These are phyloP conservation scores for Phthorimaea operculella DNA, from an alignment of 1,140 invertebrate species.

Conservation along the genomic window DNA sequence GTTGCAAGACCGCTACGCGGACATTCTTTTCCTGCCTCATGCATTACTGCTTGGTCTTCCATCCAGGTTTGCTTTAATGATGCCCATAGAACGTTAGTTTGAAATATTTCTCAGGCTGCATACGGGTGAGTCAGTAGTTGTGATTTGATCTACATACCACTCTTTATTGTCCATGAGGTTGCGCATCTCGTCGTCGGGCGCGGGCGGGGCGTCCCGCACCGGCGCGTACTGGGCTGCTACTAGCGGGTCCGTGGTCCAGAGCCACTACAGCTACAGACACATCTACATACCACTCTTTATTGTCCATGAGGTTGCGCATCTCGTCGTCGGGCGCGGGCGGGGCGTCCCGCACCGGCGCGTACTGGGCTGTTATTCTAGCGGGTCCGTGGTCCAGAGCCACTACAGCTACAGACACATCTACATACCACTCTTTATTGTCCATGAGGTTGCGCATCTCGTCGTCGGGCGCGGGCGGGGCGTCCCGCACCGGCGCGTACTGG, in stretches of 20 bases:
- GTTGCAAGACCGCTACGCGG: no score
- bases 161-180: conserved; percentile 79
- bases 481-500: conserved; percentile 75
- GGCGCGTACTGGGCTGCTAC: conserved; percentile 77
- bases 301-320: conserved; percentile 76
- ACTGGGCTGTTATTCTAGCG: conserved; percentile 75
- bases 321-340: conserved; percentile 72
- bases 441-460: conserved; percentile 77
- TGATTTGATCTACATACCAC: conserved; percentile 53
- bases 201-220: conserved; percentile 73
- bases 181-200: conserved; percentile 72
- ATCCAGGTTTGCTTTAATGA: no score
- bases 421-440: conserved; percentile 76
- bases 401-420: no score
- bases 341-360: conserved; percentile 76
- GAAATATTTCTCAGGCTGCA: no score
- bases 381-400: conserved; percentile 75
- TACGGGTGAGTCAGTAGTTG: no score
- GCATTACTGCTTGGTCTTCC: no score
- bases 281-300: conserved; percentile 72
- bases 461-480: conserved; percentile 72
- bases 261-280: no score
- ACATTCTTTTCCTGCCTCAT: no score
- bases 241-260: conserved; percentile 76
- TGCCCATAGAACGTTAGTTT: no score